These are phyloP conservation scores for Imbricaverruca yamaguchii DNA, from an alignment of 2,888 invertebrate species.

Conservation along the genomic window DNA sequence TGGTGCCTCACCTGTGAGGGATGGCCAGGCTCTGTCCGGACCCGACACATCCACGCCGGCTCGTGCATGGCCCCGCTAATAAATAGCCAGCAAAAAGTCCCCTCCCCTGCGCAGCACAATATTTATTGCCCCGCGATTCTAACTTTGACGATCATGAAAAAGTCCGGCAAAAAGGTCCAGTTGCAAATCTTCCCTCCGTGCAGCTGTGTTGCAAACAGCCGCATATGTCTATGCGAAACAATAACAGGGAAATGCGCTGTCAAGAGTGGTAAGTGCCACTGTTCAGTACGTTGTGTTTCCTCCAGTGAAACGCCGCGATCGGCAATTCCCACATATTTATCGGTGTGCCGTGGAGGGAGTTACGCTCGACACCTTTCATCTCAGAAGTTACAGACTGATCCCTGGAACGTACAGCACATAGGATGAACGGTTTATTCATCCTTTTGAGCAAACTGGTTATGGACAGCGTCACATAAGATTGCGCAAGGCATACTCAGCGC, in stretches of 20 bases:
- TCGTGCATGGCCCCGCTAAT: background rate
- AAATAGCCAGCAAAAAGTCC: background rate
- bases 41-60: too few species aligned
- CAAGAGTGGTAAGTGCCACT: background rate
- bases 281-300: background rate
- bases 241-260: slow-evolving; percentile 7
- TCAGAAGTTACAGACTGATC: too few species aligned
- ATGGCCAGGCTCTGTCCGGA: too few species aligned
- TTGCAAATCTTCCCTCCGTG: slow-evolving; percentile 3
- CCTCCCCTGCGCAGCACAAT: background rate
- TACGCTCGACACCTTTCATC: too few species aligned
- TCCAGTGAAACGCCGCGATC: background rate
- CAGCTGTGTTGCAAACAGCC: background rate
- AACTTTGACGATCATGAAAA: background rate
- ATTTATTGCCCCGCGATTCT: slow-evolving; percentile 5
- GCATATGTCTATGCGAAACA: background rate
- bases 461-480: too few species aligned
- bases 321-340: too few species aligned
- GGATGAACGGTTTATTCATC: too few species aligned
- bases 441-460: too few species aligned
- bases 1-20: too few species aligned
- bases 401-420: too few species aligned
- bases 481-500: too few species aligned
- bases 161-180: background rate
- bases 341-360: too few species aligned